Conservation (phyloP, 2,888 invertebrate species). For the Megamerina dolium region DNA sequence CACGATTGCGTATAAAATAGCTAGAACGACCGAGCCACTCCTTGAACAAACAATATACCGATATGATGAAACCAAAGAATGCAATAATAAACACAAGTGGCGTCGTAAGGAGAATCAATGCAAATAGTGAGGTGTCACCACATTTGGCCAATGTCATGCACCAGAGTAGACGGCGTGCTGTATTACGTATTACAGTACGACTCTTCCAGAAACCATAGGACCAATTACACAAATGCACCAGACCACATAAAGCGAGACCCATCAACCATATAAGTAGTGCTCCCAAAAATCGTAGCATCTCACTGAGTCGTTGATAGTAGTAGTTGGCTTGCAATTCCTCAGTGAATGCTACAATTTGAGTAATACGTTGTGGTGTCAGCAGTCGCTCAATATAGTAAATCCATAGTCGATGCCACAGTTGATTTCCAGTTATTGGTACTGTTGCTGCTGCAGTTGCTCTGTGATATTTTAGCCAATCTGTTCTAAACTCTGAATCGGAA, state of each 20-base stretch:
- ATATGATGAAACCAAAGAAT: conserved; percentile 26
- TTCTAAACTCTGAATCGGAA: conserved; percentile 29
- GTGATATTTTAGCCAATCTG: conserved; percentile 10
- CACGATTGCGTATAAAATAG: no score
- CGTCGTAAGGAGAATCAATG: conserved; percentile 22
- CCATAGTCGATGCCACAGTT: conserved; percentile 11
- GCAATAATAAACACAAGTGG: conserved; percentile 32
- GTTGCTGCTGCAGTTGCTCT: no score
- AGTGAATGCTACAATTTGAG: conserved; percentile 5
- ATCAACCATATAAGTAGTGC: conserved; percentile 2
- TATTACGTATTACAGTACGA: conserved; percentile 25
- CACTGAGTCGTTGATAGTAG: conserved; percentile 9
- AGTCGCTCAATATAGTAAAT: conserved; percentile 6
- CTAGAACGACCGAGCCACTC: no score
- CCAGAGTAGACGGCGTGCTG: conserved; percentile 33
- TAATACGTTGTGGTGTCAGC: conserved; percentile 4
- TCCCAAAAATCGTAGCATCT: conserved; percentile 4
- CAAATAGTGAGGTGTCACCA: conserved; percentile 27
- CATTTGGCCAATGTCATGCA: conserved; percentile 33
- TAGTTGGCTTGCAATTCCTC: conserved; percentile 10
- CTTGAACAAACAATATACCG: no score
- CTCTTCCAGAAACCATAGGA: conserved; percentile 21
- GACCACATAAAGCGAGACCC: background rate
- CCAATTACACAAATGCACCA: conserved; percentile 11
- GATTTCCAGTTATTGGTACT: no score